A percentile compares a stretch with the other conserved stretches of the same genome.
Evolutionary conservation across 2,888 invertebrate species (phyloP).

Genomic region (Agrotis segetum): DNA sequence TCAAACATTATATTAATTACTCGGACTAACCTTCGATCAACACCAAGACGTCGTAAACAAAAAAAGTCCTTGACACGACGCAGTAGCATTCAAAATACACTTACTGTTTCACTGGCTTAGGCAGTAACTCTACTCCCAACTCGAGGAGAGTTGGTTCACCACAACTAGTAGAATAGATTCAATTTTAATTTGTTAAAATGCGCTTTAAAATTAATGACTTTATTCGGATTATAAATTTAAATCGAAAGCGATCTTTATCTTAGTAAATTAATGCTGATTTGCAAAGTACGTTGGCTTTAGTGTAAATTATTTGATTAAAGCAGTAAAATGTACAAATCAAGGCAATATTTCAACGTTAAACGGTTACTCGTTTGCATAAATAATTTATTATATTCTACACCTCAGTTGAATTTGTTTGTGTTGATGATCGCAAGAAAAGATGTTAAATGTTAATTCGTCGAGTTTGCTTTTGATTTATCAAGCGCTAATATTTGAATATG

Average conservation of each 20-base stretch:
- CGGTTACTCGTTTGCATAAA: conserved; percentile 52
- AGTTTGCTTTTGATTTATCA: conserved; percentile 5
- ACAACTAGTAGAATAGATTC: conserved; percentile 50
- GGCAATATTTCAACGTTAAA: conserved; percentile 56
- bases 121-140: conserved; percentile 60
- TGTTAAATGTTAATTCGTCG: conserved; percentile 15
- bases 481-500: conserved; percentile 6
- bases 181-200: conserved; percentile 45
- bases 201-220: conserved; percentile 46
- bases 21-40: conserved; percentile 36
- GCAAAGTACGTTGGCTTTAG: conserved; percentile 52
- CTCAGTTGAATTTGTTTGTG: conserved; percentile 44
- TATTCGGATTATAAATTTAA: conserved; percentile 56
- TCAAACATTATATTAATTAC: conserved; percentile 25
- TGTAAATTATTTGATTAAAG: conserved; percentile 60
- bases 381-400: conserved; percentile 54
- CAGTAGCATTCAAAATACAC: conserved; percentile 62
- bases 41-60: conserved; percentile 55
- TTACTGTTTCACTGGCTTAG: conserved; percentile 65
- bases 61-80: conserved; percentile 66
- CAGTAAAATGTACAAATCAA: conserved; percentile 54
- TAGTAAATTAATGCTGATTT: conserved; percentile 55
- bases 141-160: conserved; percentile 8
- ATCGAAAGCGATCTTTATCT: conserved; percentile 52
- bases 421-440: conserved; percentile 31